Evolutionary conservation across 2,113 vertebrate genomes (phyloP), one percentile per base, ranked within the genome.

Genomic region (Sigmodon hispidus): DNA sequence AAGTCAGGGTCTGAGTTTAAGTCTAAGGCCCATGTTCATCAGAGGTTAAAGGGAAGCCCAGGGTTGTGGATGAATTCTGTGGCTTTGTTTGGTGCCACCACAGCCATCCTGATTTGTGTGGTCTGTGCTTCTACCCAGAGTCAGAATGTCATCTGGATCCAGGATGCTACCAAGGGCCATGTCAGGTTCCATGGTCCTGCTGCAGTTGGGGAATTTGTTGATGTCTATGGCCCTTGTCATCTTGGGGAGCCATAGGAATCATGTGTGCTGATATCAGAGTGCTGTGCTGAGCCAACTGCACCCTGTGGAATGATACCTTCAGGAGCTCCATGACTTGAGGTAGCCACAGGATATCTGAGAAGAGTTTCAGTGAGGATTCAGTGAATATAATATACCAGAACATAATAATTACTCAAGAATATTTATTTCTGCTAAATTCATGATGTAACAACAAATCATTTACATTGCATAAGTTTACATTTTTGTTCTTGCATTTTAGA

Each of bases 371-470:
- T 63, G 61, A 63, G 10, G 10, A 63, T 63, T 26, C 61, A 63
- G 26, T 63, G 26, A 63, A 29, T 9, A 63, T 63, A 26, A 11
- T 31, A 3, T 63, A 29, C 26, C 26, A 29, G 16, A 9, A 67
- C 10, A 59, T 91, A 92, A 94, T 55, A 86, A 83, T 73, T 87
- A 69, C 45, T 81, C 69, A 15, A 21, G 7, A 45, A 83, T 75
- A n/a, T 55, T 11, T 24, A 26, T n/a, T 67, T 87, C 43, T 77
- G 69, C 79, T 91, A 86, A 88, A 87, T 87, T 11, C 21, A 77
- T 61, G 40, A 90, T 67, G 0, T 67, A 76, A 89, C 84, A 90
- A 70, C 50, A 94, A 95, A 93, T 57, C 9, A 81, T 10, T 75
- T 10, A 36, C 17, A 85, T 48, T 85, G 12, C 48, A 3, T 87